A percentile compares a stretch with the other conserved stretches of the same genome.
Evolutionary conservation across 2,888 invertebrate species (phyloP).

Genomic region (Apamea epomidion): DNA sequence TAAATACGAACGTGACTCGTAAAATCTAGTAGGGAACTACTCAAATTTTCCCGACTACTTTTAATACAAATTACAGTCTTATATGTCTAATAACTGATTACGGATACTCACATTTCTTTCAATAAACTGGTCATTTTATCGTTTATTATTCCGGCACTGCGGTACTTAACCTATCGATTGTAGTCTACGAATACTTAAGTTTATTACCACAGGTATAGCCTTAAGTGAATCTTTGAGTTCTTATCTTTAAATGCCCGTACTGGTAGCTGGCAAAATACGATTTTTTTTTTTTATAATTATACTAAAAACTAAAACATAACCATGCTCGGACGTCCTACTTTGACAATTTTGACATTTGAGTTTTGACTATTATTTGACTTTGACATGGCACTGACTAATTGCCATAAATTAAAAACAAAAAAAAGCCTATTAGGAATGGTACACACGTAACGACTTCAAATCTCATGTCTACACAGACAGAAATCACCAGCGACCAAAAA

Average conservation of each 20-base stretch:
- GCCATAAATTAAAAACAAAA: background rate
- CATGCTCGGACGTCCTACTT: slow-evolving; percentile 10
- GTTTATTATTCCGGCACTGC: slow-evolving; percentile 14
- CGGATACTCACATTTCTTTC: slow-evolving; percentile 75
- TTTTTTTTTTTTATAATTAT: background rate
- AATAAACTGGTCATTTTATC: slow-evolving; percentile 69
- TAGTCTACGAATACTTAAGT: background rate
- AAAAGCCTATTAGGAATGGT: no score
- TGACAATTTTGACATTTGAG: slow-evolving; percentile 16
- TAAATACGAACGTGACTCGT: slow-evolving; percentile 1
- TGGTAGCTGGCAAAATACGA: background rate
- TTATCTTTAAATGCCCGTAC: background rate
- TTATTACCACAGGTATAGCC: background rate
- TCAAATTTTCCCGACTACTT: background rate
- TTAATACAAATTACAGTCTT: background rate
- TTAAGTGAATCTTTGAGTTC: background rate
- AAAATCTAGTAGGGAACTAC: background rate
- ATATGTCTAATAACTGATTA: background rate
- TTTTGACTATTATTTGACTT: background rate
- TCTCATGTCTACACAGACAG: no score
- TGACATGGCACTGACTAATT: background rate
- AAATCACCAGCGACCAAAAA: no score
- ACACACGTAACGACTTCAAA: no score
- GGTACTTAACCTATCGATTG: slow-evolving; percentile 39
- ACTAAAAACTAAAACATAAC: slow-evolving; percentile 19